phyloP scores from a whole-genome alignment of 2,113 vertebrate genomes.

The Paraplagusia blochii region DNA sequence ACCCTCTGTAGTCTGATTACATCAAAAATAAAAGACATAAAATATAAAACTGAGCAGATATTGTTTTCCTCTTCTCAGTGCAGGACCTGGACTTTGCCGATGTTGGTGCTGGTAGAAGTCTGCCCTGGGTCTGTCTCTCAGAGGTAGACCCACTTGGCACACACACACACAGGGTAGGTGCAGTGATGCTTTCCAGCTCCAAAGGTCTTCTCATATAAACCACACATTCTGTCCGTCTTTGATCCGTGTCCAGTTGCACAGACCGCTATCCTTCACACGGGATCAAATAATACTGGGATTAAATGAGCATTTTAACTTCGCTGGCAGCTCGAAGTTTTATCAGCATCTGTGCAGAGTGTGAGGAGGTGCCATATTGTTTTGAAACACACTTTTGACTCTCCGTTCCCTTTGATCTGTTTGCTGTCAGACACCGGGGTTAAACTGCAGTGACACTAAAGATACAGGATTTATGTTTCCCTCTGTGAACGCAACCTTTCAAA shows the following conservation, averaged over 20 bases:
- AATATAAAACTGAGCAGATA: no score
- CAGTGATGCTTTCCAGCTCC: constrained; percentile 33
- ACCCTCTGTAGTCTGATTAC: no score
- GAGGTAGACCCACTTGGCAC: constrained; percentile 38
- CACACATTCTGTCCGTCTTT: constrained; percentile 24
- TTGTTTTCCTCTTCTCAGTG: no score
- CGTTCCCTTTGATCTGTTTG: background rate
- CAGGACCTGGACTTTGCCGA: no score
- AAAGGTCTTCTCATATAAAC: constrained; percentile 24
- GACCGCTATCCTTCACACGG: constrained; percentile 22
- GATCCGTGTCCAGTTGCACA: constrained; percentile 31
- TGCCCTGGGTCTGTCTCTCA: background rate
- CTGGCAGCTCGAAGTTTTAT: constrained; percentile 2
- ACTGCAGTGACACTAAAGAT: background rate
- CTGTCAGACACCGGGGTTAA: constrained; percentile 3
- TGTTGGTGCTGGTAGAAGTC: background rate
- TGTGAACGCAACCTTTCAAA: no score
- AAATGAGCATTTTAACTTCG: background rate
- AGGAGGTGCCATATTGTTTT: constrained; percentile 10
- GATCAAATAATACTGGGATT: constrained; percentile 39
- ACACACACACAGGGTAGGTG: constrained; percentile 23
- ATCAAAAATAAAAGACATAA: no score
- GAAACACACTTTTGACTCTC: background rate
- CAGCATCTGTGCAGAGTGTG: constrained; percentile 1
- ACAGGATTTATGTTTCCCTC: no score